Conservation (phyloP, 2,797 vertebrate species). For the Enteromius radiatus region DNA sequence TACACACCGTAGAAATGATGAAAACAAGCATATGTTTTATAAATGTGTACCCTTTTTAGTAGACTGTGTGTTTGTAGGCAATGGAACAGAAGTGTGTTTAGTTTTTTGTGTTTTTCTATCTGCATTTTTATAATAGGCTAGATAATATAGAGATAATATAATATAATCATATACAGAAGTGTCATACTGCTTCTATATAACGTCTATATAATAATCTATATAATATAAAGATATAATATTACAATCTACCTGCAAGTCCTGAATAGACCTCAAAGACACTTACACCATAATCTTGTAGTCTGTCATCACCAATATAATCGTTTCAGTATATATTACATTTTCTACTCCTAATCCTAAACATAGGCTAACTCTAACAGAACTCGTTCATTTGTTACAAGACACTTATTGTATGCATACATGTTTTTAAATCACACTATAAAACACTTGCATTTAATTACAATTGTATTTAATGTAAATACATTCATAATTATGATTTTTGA, state of each 20-base stretch:
- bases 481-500: background rate
- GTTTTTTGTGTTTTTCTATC: background rate
- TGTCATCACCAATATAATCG: background rate
- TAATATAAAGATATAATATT: no score
- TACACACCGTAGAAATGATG: slow-evolving; percentile 15
- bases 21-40: slow-evolving; percentile 42
- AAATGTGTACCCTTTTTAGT: slow-evolving; percentile 6
- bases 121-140: background rate
- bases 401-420: background rate
- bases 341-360: background rate
- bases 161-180: background rate
- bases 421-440: background rate
- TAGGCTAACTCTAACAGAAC: background rate
- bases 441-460: background rate
- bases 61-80: background rate
- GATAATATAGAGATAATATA: background rate
- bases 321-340: background rate
- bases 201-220: no score
- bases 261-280: background rate
- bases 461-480: background rate
- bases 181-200: background rate
- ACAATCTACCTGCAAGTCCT: background rate
- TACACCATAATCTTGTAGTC: background rate
- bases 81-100: background rate
- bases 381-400: background rate